A percentile compares a stretch with the other conserved stretches of the same genome.
phyloP scores from a whole-genome alignment of 2,797 vertebrate genomes.

The Eulemur rubriventer region DNA sequence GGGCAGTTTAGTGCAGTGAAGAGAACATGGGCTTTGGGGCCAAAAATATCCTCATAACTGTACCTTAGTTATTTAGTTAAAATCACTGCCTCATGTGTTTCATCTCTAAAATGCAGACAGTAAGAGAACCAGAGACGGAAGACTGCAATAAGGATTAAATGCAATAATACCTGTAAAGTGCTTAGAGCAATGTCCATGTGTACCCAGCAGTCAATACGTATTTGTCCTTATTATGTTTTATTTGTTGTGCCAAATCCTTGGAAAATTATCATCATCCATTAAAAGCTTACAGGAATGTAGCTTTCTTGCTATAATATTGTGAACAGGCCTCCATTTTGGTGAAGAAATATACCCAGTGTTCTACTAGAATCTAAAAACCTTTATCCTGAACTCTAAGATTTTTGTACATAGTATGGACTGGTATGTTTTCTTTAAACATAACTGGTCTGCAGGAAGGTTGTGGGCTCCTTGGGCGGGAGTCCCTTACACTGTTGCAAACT shows the following conservation, averaged over 20 bases:
- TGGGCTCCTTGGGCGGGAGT: background rate
- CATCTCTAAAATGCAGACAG: background rate
- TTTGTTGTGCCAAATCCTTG: conserved; percentile 7
- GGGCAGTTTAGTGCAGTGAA: background rate
- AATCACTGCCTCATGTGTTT: background rate
- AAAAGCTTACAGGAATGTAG: background rate
- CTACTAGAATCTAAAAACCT: background rate
- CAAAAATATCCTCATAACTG: background rate
- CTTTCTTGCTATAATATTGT: background rate
- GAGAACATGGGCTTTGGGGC: background rate
- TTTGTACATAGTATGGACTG: background rate
- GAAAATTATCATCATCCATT: background rate
- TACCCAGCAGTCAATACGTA: background rate
- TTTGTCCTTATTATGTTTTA: background rate
- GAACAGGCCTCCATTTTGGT: background rate
- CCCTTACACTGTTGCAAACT: background rate
- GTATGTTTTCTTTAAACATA: background rate
- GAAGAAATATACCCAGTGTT: background rate
- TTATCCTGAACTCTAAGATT: background rate
- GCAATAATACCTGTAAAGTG: background rate
- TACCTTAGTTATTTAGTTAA: background rate
- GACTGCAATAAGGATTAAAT: background rate
- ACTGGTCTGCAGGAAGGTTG: background rate
- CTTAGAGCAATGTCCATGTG: background rate
- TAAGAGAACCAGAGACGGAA: background rate